Evolutionary conservation across 2,888 invertebrate species (phyloP), one percentile per base, ranked within the genome.

Genomic region (Cremastinae sp.): DNA sequence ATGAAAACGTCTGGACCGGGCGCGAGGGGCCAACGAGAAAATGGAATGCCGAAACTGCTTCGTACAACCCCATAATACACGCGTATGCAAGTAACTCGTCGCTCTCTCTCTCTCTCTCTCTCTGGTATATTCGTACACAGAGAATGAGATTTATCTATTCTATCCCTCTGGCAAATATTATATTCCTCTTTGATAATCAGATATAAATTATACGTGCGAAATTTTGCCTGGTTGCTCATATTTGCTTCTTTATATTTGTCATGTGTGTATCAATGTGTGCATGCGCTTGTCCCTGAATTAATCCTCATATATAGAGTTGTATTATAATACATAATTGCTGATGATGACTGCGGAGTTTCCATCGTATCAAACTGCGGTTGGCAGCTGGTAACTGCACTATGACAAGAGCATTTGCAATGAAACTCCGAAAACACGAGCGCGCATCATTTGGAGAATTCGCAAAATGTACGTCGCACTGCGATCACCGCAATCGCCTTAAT

Each of bases 1-100:
- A 69, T 74, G 74, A 74, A 74, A 74, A 74, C 68, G 68, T 74
- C 74, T 74, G 74, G 65, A 74, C 16, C 55, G 49, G 41, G 2
- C 20, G 59, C 20, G 43, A 22, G 41, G 18, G 39, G 12, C 28
- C 28, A 28, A 14, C 1, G 37, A 35, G 28, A 12, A 7, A 35
- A 9, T 10, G 53, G 43, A 37, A 41, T 20, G 28, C 68, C 37
- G 47, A 56, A 58, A 51, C 55, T 39, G 14, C 2, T 28, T 28
- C 28, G 28, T 28, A 28, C 28, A 3, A 28, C 39, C 37, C 12
- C 62, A 18, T 37, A 9, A 16, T 41, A 41, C 22, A 22, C 41
- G 14, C 9, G 39, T 45, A 22, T 39, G 35, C 22, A 22, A 41
- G 41, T 39, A 51, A 51, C n/a, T n/a, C n/a, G 53, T 22, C 18